Percentiles rank a stretch among this genome's conserved stretches.
These are phyloP conservation scores for Mormyrus lacerda DNA, from an alignment of 2,113 vertebrate species.

Conservation along the genomic window DNA sequence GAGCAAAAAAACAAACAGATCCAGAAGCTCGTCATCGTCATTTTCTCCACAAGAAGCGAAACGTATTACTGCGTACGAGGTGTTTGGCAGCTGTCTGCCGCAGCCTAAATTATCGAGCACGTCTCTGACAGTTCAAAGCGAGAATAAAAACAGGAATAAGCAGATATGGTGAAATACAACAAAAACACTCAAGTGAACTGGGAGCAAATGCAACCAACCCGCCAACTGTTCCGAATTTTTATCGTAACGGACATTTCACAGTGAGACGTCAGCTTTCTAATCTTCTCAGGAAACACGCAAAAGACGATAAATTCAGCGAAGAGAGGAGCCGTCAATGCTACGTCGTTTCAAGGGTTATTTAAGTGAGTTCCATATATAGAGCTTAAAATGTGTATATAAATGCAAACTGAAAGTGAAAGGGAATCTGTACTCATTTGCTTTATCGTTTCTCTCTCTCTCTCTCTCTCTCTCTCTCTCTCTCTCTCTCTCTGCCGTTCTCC, in stretches of 20 bases:
- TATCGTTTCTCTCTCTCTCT: background rate
- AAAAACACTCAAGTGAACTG: background rate
- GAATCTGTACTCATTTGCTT: background rate
- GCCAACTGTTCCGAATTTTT: background rate
- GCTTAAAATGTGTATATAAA: background rate
- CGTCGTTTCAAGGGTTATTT: background rate
- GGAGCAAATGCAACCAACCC: background rate
- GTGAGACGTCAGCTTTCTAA: conserved; percentile 38
- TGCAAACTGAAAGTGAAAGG: background rate
- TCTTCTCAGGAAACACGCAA: background rate
- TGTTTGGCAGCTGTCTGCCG: background rate
- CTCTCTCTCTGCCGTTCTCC: background rate
- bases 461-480: background rate
- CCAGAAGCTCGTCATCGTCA: background rate
- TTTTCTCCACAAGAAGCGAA: background rate
- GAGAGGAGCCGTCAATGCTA: background rate
- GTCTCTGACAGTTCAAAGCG: background rate
- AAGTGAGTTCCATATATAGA: background rate
- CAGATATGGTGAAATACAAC: background rate
- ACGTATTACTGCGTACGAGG: background rate
- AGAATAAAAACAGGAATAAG: background rate
- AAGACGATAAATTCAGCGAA: background rate
- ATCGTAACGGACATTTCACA: conserved; percentile 29
- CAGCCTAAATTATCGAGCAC: background rate
- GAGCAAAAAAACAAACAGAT: background rate